phyloP scores from a whole-genome alignment of 92 coral and sea anemone genomes.

The Muricea muricata region DNA sequence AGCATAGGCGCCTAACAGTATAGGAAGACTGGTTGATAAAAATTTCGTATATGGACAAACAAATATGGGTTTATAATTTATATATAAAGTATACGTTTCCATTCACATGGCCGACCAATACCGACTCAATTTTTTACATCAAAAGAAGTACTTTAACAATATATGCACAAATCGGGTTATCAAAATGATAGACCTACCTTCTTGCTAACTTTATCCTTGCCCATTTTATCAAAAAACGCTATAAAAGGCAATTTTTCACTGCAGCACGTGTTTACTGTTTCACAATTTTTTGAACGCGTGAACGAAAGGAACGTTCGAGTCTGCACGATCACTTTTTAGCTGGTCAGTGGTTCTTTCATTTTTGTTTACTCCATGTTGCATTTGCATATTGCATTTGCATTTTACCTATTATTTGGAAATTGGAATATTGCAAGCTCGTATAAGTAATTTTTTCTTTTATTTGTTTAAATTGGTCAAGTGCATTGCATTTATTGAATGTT shows the following conservation, averaged over 20 bases:
- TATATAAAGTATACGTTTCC: no score
- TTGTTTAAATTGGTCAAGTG: no score
- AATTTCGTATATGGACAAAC: no score
- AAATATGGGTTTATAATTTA: no score
- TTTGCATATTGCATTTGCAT: no score
- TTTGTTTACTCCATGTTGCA: background rate
- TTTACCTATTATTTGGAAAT: no score
- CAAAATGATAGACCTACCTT: conserved; percentile 21
- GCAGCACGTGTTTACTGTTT: conserved; percentile 11
- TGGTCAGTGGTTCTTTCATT: background rate
- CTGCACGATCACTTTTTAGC: background rate
- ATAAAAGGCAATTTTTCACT: conserved; percentile 11
- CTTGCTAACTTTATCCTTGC: conserved; percentile 26
- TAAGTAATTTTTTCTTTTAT: no score
- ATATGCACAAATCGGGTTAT: background rate
- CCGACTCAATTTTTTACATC: background rate
- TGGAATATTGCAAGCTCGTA: no score
- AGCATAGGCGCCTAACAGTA: no score
- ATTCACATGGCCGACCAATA: background rate
- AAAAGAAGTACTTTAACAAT: background rate
- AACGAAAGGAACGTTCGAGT: background rate
- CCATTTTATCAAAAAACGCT: conserved; percentile 35
- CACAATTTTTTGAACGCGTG: conserved; percentile 16
- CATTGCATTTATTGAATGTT: no score
- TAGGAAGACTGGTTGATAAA: no score